Base-by-base conservation (phyloP, 2,113 vertebrate species). In the Spilogale gracilis region DNA sequence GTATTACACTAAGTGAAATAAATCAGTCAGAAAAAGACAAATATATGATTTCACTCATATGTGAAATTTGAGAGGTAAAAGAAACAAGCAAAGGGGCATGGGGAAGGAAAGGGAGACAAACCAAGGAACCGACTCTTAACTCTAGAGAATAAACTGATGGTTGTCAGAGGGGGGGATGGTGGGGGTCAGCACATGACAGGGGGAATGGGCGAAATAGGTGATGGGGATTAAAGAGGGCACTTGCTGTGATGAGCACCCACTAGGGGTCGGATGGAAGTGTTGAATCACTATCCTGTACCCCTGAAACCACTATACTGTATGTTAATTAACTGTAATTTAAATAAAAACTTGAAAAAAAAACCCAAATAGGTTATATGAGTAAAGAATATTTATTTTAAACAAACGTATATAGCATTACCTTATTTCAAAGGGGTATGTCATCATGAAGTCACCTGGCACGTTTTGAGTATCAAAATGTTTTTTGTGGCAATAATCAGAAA, bases 391-490 rank as follows among this genome's bases (percentile, higher is more conserved):
- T 45, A 89, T 52, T 60, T 54, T 73, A 50, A 95, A 71, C 25
- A 91, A 50, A 60, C 50, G 38, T 52, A 76, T 27, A 71, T 23
- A 52, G 61, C 9, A 61, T 32, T 69, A 65, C 32, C 12, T 94
- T 85, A 67, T 48, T 92, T 89, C 60, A 9, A 38, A 63, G 25
- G 23, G 4, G 13, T 18, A 89, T 13, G 10, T 30, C 13, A 9
- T 81, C n/a, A 63, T 30, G 10, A 73, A n/a, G 6, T 61, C 58
- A 1, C 58, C n/a, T 76, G 20, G 23, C 43, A 65, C 74, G 7
- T 89, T 90, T 63, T 56, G 9, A 80, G 52, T 38, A 69, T 54
- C 18, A 91, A 94, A 93, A 79, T 52, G 21, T 52, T 67, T 91
- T 71, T 86, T 12, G 54, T 45, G 38, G 60, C 30, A 61, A 60